Evolutionary conservation across 2,797 vertebrate genomes (phyloP).

Genomic region (Craterocephalus amniculus): DNA sequence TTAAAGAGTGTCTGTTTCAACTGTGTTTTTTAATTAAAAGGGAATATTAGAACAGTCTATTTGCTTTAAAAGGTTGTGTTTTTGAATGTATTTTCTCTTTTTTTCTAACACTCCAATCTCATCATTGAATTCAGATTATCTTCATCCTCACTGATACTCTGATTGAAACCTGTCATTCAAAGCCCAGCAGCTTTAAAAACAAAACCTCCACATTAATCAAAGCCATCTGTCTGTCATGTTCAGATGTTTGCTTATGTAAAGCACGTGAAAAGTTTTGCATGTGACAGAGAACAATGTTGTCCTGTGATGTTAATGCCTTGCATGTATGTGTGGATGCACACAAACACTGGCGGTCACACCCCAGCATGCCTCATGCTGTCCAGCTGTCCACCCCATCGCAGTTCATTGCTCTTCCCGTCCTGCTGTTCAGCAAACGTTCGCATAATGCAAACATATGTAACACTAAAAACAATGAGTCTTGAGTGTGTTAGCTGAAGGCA

Average conservation of each 20-base stretch:
- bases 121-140: slow-evolving; percentile 4
- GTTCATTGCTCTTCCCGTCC: slow-evolving; percentile 65
- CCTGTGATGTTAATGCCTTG: slow-evolving; percentile 54
- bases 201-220: slow-evolving; percentile 5
- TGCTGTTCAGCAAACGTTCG: slow-evolving; percentile 53
- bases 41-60: neutral
- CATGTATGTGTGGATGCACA: slow-evolving; percentile 68
- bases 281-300: slow-evolving; percentile 47
- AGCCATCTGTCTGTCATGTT: slow-evolving; percentile 20
- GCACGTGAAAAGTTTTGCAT: slow-evolving; percentile 35
- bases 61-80: too few relatives aligned
- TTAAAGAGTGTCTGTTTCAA: too few relatives aligned
- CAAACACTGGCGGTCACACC: slow-evolving; percentile 67
- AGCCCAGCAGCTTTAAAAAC: neutral
- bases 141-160: neutral
- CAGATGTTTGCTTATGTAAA: slow-evolving; percentile 4
- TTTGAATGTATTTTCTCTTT: too few relatives aligned
- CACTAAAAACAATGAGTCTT: slow-evolving; percentile 59
- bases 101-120: neutral
- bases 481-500: slow-evolving; percentile 54
- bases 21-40: neutral
- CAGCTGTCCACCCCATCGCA: slow-evolving; percentile 83
- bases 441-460: slow-evolving; percentile 56
- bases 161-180: slow-evolving; percentile 4
- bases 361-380: slow-evolving; percentile 76